These are phyloP conservation scores for Mercenaria mercenaria DNA, from an alignment of 1,140 invertebrate genomes.

Conservation along the genomic window DNA sequence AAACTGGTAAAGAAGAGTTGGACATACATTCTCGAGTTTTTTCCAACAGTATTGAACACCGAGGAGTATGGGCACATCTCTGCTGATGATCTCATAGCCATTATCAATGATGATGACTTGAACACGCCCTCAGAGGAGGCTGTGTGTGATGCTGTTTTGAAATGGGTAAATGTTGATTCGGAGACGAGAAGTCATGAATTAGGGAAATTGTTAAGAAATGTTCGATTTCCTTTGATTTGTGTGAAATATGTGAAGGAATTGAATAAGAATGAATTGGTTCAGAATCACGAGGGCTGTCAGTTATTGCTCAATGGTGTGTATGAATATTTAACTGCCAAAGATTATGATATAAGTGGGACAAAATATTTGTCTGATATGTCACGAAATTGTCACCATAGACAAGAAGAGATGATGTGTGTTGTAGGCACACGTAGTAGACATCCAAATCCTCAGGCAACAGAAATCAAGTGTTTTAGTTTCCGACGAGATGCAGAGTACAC, in stretches of 20 bases:
- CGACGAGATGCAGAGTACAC: slow-evolving; percentile 45
- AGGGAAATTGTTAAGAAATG: slow-evolving; percentile 91
- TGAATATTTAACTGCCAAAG: slow-evolving; percentile 14
- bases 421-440: slow-evolving; percentile 54
- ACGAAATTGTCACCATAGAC: slow-evolving; percentile 34
- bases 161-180: slow-evolving; percentile 99
- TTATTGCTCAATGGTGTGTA: slow-evolving; percentile 90
- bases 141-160: slow-evolving; percentile 96
- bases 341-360: background rate
- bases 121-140: slow-evolving; percentile 98
- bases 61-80: slow-evolving; percentile 98
- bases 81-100: slow-evolving; percentile 97
- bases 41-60: slow-evolving; percentile 92
- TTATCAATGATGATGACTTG: slow-evolving; percentile 98
- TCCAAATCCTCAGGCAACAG: slow-evolving; percentile 55
- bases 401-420: slow-evolving; percentile 62
- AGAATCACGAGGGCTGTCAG: slow-evolving; percentile 88
- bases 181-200: slow-evolving; percentile 95
- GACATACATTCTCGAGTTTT: slow-evolving; percentile 81
- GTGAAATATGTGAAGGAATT: slow-evolving; percentile 90
- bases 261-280: slow-evolving; percentile 89
- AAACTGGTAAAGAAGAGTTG: slow-evolving; percentile 90
- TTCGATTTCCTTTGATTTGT: slow-evolving; percentile 92
- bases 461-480: slow-evolving; percentile 64
- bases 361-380: slow-evolving; percentile 19